phyloP scores from a whole-genome alignment of 2,113 vertebrate genomes.

The Neopipo cinnamomea region DNA sequence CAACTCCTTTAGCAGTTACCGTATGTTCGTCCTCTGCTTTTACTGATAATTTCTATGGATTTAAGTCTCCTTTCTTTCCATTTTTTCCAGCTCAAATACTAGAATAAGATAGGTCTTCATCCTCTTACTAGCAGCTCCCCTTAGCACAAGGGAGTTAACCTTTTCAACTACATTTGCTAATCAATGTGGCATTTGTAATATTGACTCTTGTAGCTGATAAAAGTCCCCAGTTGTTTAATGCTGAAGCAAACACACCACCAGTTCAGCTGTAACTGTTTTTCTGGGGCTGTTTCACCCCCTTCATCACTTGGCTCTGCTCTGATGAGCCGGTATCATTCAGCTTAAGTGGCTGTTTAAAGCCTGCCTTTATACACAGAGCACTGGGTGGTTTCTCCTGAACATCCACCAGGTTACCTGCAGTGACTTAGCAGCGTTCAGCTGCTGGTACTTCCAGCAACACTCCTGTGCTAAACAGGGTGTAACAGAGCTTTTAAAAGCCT shows the following conservation, averaged over 20 bases:
- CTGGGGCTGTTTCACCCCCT: not conserved
- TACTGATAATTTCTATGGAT: not conserved
- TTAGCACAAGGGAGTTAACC: not conserved
- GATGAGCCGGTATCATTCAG: not conserved
- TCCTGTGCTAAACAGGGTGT: not conserved
- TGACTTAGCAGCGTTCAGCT: not conserved
- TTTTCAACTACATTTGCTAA: not conserved
- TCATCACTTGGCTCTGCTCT: not conserved
- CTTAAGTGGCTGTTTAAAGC: not conserved
- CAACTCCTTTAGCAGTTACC: not conserved
- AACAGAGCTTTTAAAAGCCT: not conserved
- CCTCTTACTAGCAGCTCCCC: not conserved
- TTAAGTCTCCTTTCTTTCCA: not conserved
- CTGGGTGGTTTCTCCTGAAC: not conserved
- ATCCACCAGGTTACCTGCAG: not conserved
- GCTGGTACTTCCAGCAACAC: not conserved
- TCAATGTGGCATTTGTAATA: not conserved
- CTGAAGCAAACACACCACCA: not conserved
- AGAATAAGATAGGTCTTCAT: not conserved
- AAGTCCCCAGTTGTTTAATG: not conserved
- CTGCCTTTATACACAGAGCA: not conserved
- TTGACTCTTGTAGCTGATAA: not conserved
- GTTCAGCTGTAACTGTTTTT: not conserved
- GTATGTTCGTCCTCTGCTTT: not conserved
- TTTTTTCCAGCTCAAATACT: not conserved